Evolutionary conservation across 1,140 invertebrate species (phyloP).

Genomic region (Rhynchophorus ferrugineus): DNA sequence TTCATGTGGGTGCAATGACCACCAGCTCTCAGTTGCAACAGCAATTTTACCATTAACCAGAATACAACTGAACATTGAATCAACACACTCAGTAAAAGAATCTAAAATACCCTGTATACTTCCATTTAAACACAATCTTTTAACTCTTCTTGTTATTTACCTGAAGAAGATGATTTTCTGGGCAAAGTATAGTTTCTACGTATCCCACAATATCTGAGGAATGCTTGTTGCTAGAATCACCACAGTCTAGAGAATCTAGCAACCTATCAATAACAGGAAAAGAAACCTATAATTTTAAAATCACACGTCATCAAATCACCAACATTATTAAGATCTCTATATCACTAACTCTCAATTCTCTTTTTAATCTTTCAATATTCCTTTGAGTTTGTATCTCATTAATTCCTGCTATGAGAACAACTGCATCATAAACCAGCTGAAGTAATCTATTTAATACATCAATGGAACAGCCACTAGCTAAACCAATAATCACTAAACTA

Average conservation of each 20-base stretch:
- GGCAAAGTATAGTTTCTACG: conserved; percentile 57
- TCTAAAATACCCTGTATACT: conserved; percentile 66
- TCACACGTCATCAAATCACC: too few species aligned
- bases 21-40: conserved; percentile 73
- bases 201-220: conserved; percentile 54
- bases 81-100: conserved; percentile 64
- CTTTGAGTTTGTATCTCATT: conserved; percentile 66
- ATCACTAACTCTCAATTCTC: conserved; percentile 64
- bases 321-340: too few species aligned
- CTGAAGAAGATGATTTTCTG: conserved; percentile 65
- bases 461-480: conserved; percentile 56
- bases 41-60: conserved; percentile 65
- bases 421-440: conserved; percentile 62
- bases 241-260: conserved; percentile 61
- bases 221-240: conserved; percentile 49
- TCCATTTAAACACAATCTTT: conserved; percentile 16
- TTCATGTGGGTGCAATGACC: conserved; percentile 63
- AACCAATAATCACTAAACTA: conserved; percentile 58
- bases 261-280: conserved; percentile 66
- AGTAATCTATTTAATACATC: conserved; percentile 56
- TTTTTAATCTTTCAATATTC: conserved; percentile 71
- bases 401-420: conserved; percentile 69
- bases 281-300: conserved; percentile 52
- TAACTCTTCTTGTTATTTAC: conserved; percentile 37
- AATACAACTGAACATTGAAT: conserved; percentile 71